Percentiles rank a stretch among this genome's conserved stretches.
Conservation (phyloP, 2,113 vertebrate species). For the Prunella fulvescens region DNA sequence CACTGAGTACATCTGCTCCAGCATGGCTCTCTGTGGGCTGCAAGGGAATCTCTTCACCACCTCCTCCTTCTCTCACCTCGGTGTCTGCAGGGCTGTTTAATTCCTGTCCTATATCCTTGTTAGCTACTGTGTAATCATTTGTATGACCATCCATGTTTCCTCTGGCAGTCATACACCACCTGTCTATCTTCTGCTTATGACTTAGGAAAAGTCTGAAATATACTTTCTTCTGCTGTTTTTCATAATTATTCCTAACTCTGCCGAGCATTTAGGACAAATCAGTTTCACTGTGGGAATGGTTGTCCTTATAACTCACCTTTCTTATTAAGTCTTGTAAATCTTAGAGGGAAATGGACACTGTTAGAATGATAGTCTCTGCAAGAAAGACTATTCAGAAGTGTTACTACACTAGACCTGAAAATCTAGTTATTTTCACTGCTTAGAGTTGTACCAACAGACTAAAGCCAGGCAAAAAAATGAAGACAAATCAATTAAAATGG, state of each 20-base stretch:
- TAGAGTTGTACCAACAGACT: neutral
- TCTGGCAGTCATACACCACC: neutral
- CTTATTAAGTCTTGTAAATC: neutral
- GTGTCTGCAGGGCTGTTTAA: neutral
- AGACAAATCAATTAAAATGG: neutral
- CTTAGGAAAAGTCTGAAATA: neutral
- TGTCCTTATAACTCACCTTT: neutral
- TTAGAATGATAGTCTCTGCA: neutral
- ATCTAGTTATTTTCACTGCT: neutral
- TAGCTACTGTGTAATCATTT: neutral
- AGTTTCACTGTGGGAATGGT: neutral
- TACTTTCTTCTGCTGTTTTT: neutral
- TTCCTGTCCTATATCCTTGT: neutral
- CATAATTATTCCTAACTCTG: neutral
- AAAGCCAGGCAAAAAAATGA: neutral
- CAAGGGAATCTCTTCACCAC: neutral
- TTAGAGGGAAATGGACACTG: neutral
- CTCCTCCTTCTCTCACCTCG: neutral
- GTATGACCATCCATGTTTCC: neutral
- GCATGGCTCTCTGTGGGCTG: neutral
- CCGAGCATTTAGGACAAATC: neutral
- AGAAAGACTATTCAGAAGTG: neutral
- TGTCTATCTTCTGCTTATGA: neutral
- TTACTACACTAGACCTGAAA: neutral
- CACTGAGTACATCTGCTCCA: neutral